These are phyloP conservation scores for Mastomys coucha DNA, from an alignment of 2,113 vertebrate species.

Conservation along the genomic window DNA sequence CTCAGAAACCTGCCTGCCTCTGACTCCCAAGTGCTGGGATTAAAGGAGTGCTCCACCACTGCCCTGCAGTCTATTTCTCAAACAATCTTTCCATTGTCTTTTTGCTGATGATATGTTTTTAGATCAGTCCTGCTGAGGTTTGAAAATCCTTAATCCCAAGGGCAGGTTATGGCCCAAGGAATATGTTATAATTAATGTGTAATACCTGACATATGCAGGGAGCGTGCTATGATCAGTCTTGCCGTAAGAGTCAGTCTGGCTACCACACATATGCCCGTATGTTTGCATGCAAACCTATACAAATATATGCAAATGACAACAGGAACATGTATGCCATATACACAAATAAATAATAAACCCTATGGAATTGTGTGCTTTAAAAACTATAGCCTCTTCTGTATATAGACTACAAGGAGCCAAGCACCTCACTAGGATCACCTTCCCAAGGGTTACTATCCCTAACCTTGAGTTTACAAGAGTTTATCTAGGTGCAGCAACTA, in stretches of 20 bases:
- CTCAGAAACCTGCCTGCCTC: too few relatives aligned
- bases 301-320: background rate
- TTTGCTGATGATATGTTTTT: background rate
- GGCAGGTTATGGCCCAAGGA: background rate
- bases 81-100: background rate
- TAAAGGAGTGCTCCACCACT: too few relatives aligned
- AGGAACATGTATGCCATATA: background rate
- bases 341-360: background rate
- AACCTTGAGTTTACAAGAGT: background rate
- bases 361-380: background rate
- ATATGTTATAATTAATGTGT: background rate
- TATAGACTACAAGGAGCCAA: too few relatives aligned
- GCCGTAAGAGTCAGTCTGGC: background rate
- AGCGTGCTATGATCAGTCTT: accelerated
- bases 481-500: background rate
- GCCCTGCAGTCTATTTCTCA: slow-evolving; percentile 2
- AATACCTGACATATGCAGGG: too few relatives aligned
- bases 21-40: too few relatives aligned
- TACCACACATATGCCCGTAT: background rate
- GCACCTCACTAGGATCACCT: too few relatives aligned
- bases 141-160: background rate
- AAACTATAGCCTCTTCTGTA: background rate
- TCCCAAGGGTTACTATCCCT: background rate
- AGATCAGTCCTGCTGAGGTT: background rate
- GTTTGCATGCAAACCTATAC: background rate